Base-by-base conservation (phyloP, 2,888 invertebrate genomes). In the Lucinisca nassula region DNA sequence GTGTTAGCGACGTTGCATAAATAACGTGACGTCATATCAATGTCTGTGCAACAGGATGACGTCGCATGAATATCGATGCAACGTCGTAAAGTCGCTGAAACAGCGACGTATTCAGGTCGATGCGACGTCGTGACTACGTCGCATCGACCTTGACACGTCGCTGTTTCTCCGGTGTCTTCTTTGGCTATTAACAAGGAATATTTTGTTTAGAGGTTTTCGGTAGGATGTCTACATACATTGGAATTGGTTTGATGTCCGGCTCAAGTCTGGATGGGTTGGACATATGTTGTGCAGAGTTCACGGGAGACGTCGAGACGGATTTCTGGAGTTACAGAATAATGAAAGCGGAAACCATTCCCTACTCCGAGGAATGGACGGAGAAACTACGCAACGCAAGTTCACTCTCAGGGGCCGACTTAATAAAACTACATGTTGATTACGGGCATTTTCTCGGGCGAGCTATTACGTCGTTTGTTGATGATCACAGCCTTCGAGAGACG, bases 231-330 rank as follows among this genome's bases (percentile, higher is more conserved):
- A 91, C 94, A 12, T 95, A 92, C 83, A 89, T 90, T 14, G 95
- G 94, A 8, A 92, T 95, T 4, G 95, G 95, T 4, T 88, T 95
- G 21, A 95, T 95, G 94, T 95, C 95, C 0, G 95, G 95, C 0
- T 92, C 95, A 1, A 95, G 95, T 0, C 79, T 95, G 75, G 95
- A 95, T 85, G 95, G 95, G 8, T 88, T 95, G 21, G 95, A 95
- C 84, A 77, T 95, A 0, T 95, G 95, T 80, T 94, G 93, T 51
- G 95, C 92, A 37, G 94, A 95, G 84, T 95, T 95, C 84, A 94
- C 94, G 6, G 94, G 95, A 0, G 95, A 95, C 78, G 74, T 92
- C 1, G 87, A 90, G 32, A 91, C 92, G 0, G 95, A 95, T 77
- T 85, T 93, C 6, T 95, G 95, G 95, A 93, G 94, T 21, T 94